These are phyloP conservation scores for Seriola aureovittata DNA, from an alignment of 2,113 vertebrate species.

Conservation along the genomic window DNA sequence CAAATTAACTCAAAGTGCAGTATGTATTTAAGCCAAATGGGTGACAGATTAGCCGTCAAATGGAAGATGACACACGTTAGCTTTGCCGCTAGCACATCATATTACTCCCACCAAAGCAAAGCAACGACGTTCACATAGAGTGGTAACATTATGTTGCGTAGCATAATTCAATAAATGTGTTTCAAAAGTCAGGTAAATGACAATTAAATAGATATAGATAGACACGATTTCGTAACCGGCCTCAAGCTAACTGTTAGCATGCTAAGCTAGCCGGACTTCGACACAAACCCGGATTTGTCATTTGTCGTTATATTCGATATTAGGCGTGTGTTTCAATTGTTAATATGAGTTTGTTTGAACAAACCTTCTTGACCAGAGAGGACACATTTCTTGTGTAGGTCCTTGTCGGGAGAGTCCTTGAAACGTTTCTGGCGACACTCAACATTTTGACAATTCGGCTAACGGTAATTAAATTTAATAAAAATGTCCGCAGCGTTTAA, in stretches of 20 bases:
- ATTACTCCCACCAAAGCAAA: not conserved
- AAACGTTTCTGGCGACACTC: conserved; percentile 71
- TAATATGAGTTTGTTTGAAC: accelerated
- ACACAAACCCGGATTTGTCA: not conserved
- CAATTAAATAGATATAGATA: not conserved
- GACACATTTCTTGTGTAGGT: conserved; percentile 61
- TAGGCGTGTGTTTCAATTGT: accelerated
- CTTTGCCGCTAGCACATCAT: not conserved
- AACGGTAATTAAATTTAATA: conserved; percentile 17
- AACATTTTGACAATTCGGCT: conserved; percentile 72
- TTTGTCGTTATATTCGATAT: too few relatives aligned
- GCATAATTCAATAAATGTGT: accelerated
- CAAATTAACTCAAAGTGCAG: not conserved
- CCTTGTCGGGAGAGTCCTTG: conserved; percentile 70
- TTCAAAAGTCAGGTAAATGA: accelerated
- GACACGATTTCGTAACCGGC: conserved; percentile 6
- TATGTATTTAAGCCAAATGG: too few relatives aligned
- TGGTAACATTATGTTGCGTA: accelerated
- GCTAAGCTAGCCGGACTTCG: conserved; percentile 27
- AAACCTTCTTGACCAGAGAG: conserved; percentile 78
- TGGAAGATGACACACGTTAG: not conserved
- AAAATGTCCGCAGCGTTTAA: not conserved
- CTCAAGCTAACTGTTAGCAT: conserved; percentile 57
- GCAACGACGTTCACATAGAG: too few relatives aligned
- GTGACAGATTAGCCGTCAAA: not conserved